Base-by-base conservation (phyloP, 2,888 invertebrate species). In the Amaurobius ferox region DNA sequence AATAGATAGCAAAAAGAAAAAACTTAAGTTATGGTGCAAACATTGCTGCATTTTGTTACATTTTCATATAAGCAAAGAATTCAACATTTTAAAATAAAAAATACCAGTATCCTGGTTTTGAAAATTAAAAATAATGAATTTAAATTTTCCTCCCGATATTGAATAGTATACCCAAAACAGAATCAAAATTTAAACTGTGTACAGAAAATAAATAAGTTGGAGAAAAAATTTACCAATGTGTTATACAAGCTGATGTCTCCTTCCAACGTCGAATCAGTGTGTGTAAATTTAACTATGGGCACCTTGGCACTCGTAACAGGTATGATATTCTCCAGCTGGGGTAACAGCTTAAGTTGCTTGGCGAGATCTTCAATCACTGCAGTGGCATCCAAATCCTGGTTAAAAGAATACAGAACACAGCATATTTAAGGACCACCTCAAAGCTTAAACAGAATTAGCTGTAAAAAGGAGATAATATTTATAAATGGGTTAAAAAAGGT, bases 241-340 rank as follows among this genome's bases (percentile, higher is more conserved):
- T 94, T 94, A 90, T 94, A 93, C 68, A 94, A 90, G 88, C 93
- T 93, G 74, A 94, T 93, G 90, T 94, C 94, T n/a, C 93, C 93
- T 88, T 93, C 93, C 40, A 93, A 89, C 23, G 90, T 89, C 7
- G 90, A 90, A 13, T 89, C 88, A 6, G 90, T 88, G 48, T 72
- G 87, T 79, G 88, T 89, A 90, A 94, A 93, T 90, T 94, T 94
- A 35, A 94, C 92, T 85, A 94, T 94, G 3, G 94, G 94, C 29
- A 94, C 94, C 90, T 94, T 93, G 32, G 94, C 94, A 19, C 92
- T 92, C 5, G 92, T 91, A 68, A 94, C 93, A 6, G 93, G 90
- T 70, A 92, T 87, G 39, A 93, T 91, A 67, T 92, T 90, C 79
- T 90, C 90, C 67, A 92, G 89, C 7, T 90, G 89, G 13, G 89